Conservation (phyloP, 2,113 vertebrate species). For the Archilochus colubris region DNA sequence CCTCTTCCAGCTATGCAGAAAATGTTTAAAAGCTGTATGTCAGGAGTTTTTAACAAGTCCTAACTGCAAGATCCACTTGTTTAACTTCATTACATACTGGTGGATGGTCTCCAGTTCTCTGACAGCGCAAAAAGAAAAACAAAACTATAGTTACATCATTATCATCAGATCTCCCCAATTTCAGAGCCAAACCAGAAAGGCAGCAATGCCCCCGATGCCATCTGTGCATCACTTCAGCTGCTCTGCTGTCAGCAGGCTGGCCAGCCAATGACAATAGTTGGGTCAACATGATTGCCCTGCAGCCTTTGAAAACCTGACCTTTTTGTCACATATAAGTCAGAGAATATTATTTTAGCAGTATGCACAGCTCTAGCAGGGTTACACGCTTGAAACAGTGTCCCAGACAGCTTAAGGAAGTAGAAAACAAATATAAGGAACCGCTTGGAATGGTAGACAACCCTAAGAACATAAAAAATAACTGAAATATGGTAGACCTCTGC, state of each 20-base stretch:
- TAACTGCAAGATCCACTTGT: not conserved
- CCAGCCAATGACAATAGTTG: not conserved
- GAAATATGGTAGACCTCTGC: slow-evolving; percentile 10
- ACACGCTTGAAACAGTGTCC: not conserved
- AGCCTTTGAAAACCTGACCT: slow-evolving; percentile 56
- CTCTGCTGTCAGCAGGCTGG: slow-evolving; percentile 1
- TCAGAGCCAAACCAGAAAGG: not conserved
- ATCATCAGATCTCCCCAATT: not conserved
- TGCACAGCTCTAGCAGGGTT: not conserved
- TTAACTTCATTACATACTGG: not conserved
- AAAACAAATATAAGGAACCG: not conserved
- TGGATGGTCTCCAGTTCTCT: not conserved
- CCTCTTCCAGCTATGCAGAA: not conserved
- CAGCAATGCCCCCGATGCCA: slow-evolving; percentile 9
- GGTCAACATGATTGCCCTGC: slow-evolving; percentile 29
- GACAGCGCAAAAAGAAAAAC: not conserved
- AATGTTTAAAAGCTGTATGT: not conserved
- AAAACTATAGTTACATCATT: not conserved
- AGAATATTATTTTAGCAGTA: slow-evolving; percentile 37
- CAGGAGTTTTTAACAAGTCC: not conserved
- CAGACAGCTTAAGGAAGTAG: not conserved
- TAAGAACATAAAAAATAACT: not conserved
- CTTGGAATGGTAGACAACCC: not conserved
- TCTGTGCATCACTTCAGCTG: slow-evolving; percentile 15
- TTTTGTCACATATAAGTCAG: slow-evolving; percentile 57